Base-by-base conservation (phyloP, 2,888 invertebrate genomes). In the Neocrepidodera transversa region DNA sequence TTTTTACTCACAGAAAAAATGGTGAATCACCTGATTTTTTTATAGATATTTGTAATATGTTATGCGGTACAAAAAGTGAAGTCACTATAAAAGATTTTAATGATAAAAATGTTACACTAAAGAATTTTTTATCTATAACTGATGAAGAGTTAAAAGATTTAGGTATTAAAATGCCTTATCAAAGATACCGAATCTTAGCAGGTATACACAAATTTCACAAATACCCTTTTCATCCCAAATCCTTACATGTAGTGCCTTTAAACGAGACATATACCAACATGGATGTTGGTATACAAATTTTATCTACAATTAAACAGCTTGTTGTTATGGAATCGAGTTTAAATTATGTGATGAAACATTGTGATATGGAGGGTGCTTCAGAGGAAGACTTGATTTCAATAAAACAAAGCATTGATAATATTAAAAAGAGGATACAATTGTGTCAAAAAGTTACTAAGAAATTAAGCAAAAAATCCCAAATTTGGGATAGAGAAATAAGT, bases 11-110 rank as follows among this genome's bases (percentile, higher is more conserved):
- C 18, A 50, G 67, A 36, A 57, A 66, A 57, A 45, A 56, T 13
- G 58, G 60, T 11, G 68, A 69, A 58, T 85, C 85, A 50, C 82
- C 82, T 17, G 74, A 73, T 47, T 86, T 85, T 70, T 71, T 74
- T 3, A 68, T 72, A 35, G 87, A 88, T 76, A 81, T 88, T 60
- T 79, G 78, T 4, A 77, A 81, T 55, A 80, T 88, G 1, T 76
- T 89, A 0, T 82, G 82, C 66, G 87, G 86, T 1, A 85, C 87
- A 83, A 82, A 82, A 60, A 83, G 86, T 69, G 85, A 85, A 65
- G 76, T 77, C 28, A 77, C 86, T 23, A 77, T 78, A 1, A 71
- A 78, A 1, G 50, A 79, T 1, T 83, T 89, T 63, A 69, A 79
- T 48, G 79, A 82, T 10, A 79, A 76, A 53, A 77, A 80, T 6